Evolutionary conservation across 37 sponge, comb jelly and placozoan genomes (phyloP).

Genomic region (Corticium candelabrum): DNA sequence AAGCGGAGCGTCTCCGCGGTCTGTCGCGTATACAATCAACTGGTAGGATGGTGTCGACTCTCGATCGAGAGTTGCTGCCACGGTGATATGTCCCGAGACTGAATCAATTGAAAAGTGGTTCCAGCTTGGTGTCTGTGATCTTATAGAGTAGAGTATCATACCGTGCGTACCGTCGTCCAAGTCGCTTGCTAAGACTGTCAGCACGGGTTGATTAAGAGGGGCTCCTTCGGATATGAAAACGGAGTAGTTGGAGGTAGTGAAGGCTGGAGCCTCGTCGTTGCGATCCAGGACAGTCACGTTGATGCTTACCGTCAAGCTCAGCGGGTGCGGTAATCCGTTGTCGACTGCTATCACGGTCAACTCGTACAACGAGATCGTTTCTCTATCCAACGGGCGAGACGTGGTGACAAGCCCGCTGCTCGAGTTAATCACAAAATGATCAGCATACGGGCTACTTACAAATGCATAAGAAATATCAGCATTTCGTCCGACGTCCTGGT

Average conservation of each 20-base stretch:
- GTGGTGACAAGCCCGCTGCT: slow-evolving; percentile 36
- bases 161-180: neutral
- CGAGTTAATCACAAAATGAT: slow-evolving; percentile 27
- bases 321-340: slow-evolving; percentile 27
- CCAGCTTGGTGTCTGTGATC: neutral
- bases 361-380: slow-evolving; percentile 14
- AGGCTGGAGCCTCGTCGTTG: slow-evolving; percentile 5
- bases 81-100: neutral
- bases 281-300: neutral
- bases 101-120: neutral
- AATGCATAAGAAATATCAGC: slow-evolving; percentile 25
- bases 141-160: neutral
- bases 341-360: slow-evolving; percentile 58
- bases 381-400: slow-evolving; percentile 31
- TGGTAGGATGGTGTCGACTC: neutral
- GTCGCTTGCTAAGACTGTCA: neutral
- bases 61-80: neutral
- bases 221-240: slow-evolving; percentile 18
- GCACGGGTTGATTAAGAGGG: neutral
- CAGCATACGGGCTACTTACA: neutral
- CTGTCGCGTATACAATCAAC: neutral
- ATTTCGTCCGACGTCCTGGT: slow-evolving; percentile 24
- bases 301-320: slow-evolving; percentile 16
- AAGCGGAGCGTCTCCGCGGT: neutral
- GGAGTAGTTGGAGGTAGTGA: slow-evolving; percentile 15